phyloP scores from a whole-genome alignment of 2,113 vertebrate species.

The Tragelaphus strepsiceros region DNA sequence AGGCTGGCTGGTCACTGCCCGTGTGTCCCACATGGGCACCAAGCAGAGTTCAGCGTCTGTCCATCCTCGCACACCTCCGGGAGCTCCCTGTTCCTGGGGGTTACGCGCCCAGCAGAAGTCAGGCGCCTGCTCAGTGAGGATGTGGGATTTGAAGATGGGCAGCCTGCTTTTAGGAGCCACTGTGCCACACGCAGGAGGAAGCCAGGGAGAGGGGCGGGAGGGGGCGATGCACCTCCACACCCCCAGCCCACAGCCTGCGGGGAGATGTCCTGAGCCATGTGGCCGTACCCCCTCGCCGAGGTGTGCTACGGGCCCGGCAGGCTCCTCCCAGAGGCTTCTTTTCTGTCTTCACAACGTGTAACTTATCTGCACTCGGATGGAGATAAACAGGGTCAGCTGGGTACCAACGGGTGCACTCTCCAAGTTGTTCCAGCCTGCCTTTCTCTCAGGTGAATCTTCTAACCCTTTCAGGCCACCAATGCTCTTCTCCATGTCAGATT shows the following conservation, averaged over 20 bases:
- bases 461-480: not conserved
- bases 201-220: not conserved
- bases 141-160: not conserved
- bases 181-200: accelerated
- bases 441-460: not conserved
- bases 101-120: not conserved
- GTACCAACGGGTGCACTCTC: not conserved
- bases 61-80: not conserved
- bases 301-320: accelerated
- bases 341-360: not conserved
- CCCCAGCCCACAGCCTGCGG: no score
- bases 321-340: not conserved
- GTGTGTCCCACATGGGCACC: not conserved
- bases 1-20: not conserved
- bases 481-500: not conserved
- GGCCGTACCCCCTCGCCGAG: not conserved
- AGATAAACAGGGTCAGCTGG: not conserved
- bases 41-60: accelerated
- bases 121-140: not conserved
- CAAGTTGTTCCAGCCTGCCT: not conserved
- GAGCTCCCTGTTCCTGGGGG: not conserved
- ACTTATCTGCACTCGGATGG: not conserved
- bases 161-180: not conserved
- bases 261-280: not conserved
- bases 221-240: no score